Evolutionary conservation across 2,113 vertebrate species (phyloP), one percentile per base, ranked within the genome.

Genomic region (Hystrix cristata): DNA sequence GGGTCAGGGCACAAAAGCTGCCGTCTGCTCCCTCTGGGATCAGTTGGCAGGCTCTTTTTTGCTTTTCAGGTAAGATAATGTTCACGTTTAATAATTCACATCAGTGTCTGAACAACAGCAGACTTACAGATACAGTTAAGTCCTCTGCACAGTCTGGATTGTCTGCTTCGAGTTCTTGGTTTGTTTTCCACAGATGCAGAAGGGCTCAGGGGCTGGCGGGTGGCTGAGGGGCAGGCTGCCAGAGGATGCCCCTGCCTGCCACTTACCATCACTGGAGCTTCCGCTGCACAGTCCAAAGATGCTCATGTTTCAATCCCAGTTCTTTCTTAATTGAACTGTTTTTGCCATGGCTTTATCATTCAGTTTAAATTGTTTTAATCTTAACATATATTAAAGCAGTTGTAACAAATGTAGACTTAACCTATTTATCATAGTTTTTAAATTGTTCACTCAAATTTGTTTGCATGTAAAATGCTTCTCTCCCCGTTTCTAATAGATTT

Each of bases 361-460:
- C 89, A 3, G 55, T 72, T 80, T 87, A 64, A 84, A 0, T 48
- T 14, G 71, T 95, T 94, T 95, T 80, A 59, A 74, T 80, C n/a
- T 91, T 95, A 60, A 96, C 85, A 10, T 83, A 76, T 46, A 84
- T 27, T 87, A 85, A 94, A 25, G 46, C 25, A 60, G 55, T 38
- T 90, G 34, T 57, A 95, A 90, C 9, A 59, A 76, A 91, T 87
- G 5, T 64, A 78, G 9, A 9, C 69, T 62, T 87, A 78, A 94
- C 53, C 55, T 69, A 4, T 46, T 85, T 85, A 91, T 96, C 65
- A 67, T 76, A 60, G 64, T 81, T 95, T 90, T 87, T 19, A 57
- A 78, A 48, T 65, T 83, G 48, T 90, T 79, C 29, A 60, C 7
- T 72, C 10, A 79, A 60, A 92, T 55, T 55, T 46, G 57, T 93